Evolutionary conservation across 2,797 vertebrate species (phyloP).

Genomic region (Hippopotamyrus pictus): DNA sequence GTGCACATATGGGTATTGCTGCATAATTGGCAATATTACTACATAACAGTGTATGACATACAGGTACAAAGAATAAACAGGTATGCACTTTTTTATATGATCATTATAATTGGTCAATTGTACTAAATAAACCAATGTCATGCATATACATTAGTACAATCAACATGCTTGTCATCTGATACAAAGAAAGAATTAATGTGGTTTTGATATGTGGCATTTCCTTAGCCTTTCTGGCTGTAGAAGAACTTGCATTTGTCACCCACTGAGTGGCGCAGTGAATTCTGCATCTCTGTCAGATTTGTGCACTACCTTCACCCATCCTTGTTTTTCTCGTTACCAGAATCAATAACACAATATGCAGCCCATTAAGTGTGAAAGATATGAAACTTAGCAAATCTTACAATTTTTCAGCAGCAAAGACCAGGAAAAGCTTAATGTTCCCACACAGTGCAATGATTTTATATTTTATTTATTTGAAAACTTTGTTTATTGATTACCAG

Average conservation of each 20-base stretch:
- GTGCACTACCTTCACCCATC: neutral
- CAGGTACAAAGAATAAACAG: neutral
- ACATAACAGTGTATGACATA: neutral
- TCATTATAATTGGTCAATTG: neutral
- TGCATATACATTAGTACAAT: neutral
- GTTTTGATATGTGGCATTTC: neutral
- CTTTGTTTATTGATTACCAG: neutral
- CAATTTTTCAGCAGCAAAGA: neutral
- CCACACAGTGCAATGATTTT: neutral
- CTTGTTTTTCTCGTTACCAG: slow-evolving; percentile 16
- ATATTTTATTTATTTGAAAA: neutral
- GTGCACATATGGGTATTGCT: neutral
- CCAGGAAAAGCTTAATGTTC: neutral
- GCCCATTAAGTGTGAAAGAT: neutral
- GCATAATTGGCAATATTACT: neutral
- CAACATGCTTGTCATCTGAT: neutral
- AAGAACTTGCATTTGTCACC: neutral
- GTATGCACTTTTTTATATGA: neutral
- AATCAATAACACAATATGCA: slow-evolving; percentile 21
- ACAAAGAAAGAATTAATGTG: neutral
- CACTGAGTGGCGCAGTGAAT: neutral
- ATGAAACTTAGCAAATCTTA: neutral
- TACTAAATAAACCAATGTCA: neutral
- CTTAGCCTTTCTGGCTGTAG: neutral
- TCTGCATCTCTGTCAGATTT: neutral